These are phyloP conservation scores for Epizoanthus rinbou DNA, from an alignment of 92 coral and sea anemone species.

Conservation along the genomic window DNA sequence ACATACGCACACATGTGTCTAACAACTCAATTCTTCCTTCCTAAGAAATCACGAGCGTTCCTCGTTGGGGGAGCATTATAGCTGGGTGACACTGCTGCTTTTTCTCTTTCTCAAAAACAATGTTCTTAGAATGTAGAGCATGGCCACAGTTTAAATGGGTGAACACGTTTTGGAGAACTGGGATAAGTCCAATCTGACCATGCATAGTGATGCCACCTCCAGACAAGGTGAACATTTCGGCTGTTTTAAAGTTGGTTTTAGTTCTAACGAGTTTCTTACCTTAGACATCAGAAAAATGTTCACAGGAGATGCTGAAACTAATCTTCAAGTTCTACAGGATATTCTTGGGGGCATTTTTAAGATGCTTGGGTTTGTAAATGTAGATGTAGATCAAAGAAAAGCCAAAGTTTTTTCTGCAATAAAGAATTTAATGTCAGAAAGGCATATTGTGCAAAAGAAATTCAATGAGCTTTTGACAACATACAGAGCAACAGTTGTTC, in stretches of 20 bases:
- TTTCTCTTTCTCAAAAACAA: no score
- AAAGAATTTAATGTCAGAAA: slow-evolving; percentile 28
- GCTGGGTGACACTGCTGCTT: no score
- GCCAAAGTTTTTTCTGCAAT: slow-evolving; percentile 22
- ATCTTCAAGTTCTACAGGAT: slow-evolving; percentile 28
- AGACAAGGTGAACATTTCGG: slow-evolving; percentile 30
- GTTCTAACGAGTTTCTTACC: slow-evolving; percentile 14
- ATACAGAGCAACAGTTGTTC: slow-evolving; percentile 21
- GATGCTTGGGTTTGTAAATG: slow-evolving; percentile 8
- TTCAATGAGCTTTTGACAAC: slow-evolving; percentile 7
- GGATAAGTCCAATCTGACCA: no score
- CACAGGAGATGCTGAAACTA: slow-evolving; percentile 34
- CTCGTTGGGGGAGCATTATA: no score
- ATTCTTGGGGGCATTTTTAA: slow-evolving; percentile 39
- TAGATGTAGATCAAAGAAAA: slow-evolving; percentile 4
- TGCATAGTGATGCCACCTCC: slow-evolving; percentile 39
- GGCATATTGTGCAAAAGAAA: slow-evolving; percentile 34
- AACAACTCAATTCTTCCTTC: no score
- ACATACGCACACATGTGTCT: no score
- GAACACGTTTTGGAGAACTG: no score
- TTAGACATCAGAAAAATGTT: slow-evolving; percentile 24
- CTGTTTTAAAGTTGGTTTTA: slow-evolving; percentile 23
- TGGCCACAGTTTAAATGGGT: no score
- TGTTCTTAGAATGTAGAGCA: no score
- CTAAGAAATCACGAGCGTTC: no score